Conservation (phyloP, 2,888 invertebrate species). For the Synergus umbraculus region DNA sequence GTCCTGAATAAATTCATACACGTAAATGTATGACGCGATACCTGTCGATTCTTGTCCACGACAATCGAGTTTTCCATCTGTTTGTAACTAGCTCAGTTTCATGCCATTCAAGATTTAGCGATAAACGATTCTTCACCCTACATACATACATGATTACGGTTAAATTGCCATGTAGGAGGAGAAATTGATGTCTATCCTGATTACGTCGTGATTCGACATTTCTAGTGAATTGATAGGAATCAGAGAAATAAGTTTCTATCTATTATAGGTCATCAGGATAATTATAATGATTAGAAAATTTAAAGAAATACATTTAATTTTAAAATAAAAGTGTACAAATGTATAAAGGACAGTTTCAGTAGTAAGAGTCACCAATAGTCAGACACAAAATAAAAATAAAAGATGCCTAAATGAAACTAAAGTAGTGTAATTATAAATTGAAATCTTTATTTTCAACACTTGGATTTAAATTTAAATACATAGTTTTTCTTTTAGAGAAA, state of each 20-base stretch:
- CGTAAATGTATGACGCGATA: slow-evolving; percentile 7
- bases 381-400: background rate
- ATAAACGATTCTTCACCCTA: slow-evolving; percentile 14
- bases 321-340: background rate
- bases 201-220: background rate
- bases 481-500: no score
- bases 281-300: background rate
- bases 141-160: background rate
- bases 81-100: slow-evolving; percentile 4
- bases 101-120: slow-evolving; percentile 1
- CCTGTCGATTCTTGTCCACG: slow-evolving; percentile 12
- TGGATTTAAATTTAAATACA: no score
- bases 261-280: fast-evolving
- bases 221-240: background rate
- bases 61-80: slow-evolving; percentile 3
- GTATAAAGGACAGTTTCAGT: background rate
- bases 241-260: background rate
- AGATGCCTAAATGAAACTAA: no score
- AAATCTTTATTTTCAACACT: no score
- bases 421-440: no score
- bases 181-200: background rate
- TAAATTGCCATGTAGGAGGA: background rate
- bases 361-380: background rate
- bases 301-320: background rate
- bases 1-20: slow-evolving; percentile 26